Percentiles rank a stretch among this genome's conserved stretches.
These are phyloP conservation scores for Hydropsyche betteni DNA, from an alignment of 2,888 invertebrate species.

Conservation along the genomic window DNA sequence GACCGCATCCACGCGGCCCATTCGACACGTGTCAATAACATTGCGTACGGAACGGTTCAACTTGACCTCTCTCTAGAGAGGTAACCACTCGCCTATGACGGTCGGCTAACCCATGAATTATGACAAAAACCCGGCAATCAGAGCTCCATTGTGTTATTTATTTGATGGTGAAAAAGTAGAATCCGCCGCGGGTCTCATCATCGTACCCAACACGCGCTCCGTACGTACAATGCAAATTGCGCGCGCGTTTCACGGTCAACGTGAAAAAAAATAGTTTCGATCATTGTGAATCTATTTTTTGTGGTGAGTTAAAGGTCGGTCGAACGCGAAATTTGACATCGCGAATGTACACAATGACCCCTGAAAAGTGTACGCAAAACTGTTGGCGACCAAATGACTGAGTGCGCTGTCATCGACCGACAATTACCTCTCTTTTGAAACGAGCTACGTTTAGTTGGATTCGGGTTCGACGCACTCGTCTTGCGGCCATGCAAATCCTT, in stretches of 20 bases:
- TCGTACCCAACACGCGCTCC: not conserved
- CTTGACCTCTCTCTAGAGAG: conserved; percentile 40
- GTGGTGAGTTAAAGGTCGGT: conserved; percentile 10
- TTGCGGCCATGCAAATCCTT: no score
- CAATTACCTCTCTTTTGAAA: conserved; percentile 21
- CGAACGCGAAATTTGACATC: conserved; percentile 24
- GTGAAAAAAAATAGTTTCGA: not conserved
- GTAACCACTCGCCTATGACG: conserved; percentile 37
- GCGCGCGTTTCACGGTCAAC: not conserved
- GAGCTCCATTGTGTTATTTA: conserved; percentile 28
- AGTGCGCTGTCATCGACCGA: conserved; percentile 22
- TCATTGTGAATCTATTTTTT: conserved; percentile 11
- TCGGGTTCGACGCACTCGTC: not conserved
- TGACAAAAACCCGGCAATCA: conserved; percentile 32
- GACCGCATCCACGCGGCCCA: no score
- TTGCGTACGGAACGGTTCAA: not conserved
- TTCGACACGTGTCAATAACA: not conserved
- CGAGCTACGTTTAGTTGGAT: not conserved
- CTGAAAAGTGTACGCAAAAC: not conserved
- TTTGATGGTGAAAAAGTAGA: conserved; percentile 21
- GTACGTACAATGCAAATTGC: conserved; percentile 23
- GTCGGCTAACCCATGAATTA: conserved; percentile 40
- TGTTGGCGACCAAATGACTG: not conserved
- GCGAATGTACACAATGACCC: conserved; percentile 18
- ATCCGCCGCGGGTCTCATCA: conserved; percentile 7